Evolutionary conservation across 2,888 invertebrate species (phyloP).

Genomic region (Miltochrista miniata): DNA sequence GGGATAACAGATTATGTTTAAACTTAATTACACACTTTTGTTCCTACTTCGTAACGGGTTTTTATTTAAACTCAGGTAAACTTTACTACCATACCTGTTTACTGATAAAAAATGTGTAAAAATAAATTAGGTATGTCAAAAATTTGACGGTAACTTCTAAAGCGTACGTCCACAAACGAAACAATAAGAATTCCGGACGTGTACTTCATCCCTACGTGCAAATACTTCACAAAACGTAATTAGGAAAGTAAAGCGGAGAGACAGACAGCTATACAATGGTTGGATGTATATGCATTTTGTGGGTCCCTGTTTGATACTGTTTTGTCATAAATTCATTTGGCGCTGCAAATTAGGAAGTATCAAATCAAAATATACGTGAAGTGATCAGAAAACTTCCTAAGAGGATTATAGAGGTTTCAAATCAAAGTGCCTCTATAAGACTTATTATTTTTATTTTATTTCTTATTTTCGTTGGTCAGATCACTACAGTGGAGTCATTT

Average conservation of each 20-base stretch:
- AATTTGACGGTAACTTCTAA: slow-evolving; percentile 28
- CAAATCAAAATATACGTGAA: no score
- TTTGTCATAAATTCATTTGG: no score
- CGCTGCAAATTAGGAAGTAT: no score
- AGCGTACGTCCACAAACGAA: slow-evolving; percentile 22
- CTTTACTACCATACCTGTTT: not conserved
- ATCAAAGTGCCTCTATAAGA: no score
- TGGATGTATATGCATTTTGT: not conserved
- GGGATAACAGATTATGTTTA: no score
- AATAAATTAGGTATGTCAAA: slow-evolving; percentile 32
- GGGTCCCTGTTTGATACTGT: not conserved
- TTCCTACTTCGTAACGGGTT: no score
- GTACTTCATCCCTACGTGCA: slow-evolving; percentile 25
- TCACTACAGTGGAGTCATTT: no score
- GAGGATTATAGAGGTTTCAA: no score
- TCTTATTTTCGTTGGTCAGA: no score
- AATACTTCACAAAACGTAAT: slow-evolving; percentile 30
- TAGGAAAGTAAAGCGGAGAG: slow-evolving; percentile 15
- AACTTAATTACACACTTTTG: no score
- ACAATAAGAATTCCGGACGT: slow-evolving; percentile 24
- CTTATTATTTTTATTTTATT: no score
- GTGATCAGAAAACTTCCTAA: no score
- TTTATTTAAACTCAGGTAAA: not conserved
- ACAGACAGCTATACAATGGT: not conserved
- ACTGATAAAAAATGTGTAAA: slow-evolving; percentile 20